These are phyloP conservation scores for Choreutis nemorana DNA, from an alignment of 2,888 invertebrate genomes.

Conservation along the genomic window DNA sequence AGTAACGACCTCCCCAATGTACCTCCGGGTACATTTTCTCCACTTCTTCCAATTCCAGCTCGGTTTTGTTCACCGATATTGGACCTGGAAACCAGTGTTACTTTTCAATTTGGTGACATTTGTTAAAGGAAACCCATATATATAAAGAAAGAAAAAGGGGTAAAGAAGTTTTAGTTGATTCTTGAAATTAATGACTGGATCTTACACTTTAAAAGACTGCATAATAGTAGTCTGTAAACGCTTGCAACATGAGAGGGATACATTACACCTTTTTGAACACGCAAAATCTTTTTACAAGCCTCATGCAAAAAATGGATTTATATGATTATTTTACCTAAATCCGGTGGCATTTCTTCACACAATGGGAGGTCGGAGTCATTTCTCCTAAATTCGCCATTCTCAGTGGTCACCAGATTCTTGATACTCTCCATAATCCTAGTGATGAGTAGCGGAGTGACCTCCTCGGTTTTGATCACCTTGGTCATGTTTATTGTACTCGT, in stretches of 20 bases:
- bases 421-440: conserved; percentile 33
- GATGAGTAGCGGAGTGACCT: conserved; percentile 27
- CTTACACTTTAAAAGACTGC: no score
- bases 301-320: no score
- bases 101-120: no score
- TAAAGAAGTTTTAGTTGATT: no score
- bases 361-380: conserved; percentile 35
- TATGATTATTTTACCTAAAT: conserved; percentile 74
- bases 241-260: no score
- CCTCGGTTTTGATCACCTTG: conserved; percentile 17
- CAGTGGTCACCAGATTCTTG: conserved; percentile 32
- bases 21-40: conserved; percentile 74
- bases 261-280: no score
- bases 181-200: no score
- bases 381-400: conserved; percentile 23
- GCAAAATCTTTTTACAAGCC: no score
- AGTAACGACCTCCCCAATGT: conserved; percentile 83
- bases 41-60: conserved; percentile 71
- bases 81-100: conserved; percentile 69
- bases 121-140: no score
- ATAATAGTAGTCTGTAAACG: no score
- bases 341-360: conserved; percentile 70
- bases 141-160: no score
- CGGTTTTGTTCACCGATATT: conserved; percentile 71
- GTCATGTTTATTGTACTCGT: conserved; percentile 13